phyloP scores from a whole-genome alignment of 2,113 vertebrate species.

The Pogonocichla stellata region DNA sequence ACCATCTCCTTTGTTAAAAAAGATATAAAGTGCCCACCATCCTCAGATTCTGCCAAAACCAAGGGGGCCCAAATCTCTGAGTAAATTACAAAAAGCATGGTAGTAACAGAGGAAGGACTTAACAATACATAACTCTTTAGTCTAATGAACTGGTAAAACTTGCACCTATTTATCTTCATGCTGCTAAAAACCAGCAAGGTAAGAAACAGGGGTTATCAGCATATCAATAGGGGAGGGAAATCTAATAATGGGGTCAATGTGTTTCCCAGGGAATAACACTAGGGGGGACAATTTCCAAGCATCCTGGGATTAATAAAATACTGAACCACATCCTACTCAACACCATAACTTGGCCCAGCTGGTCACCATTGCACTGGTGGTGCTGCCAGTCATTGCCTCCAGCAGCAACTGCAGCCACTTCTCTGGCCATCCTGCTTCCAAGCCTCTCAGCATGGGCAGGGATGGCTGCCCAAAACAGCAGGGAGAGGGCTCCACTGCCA shows the following conservation, averaged over 20 bases:
- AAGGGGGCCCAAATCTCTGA: background rate
- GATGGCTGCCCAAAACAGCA: background rate
- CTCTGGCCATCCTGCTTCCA: background rate
- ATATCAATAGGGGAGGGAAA: background rate
- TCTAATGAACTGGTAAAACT: background rate
- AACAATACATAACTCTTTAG: background rate
- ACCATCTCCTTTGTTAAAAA: background rate
- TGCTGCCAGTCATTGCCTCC: background rate
- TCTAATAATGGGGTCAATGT: background rate
- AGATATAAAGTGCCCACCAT: background rate
- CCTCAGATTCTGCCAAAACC: background rate
- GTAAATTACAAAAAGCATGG: background rate
- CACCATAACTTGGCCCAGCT: background rate
- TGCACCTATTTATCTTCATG: background rate
- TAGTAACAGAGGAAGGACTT: background rate
- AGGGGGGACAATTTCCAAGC: background rate
- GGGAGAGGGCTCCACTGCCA: background rate
- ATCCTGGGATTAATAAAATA: background rate
- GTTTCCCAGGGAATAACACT: background rate
- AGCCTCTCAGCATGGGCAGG: rapidly evolving
- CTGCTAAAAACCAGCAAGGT: background rate
- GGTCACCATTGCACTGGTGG: rapidly evolving
- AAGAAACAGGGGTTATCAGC: background rate
- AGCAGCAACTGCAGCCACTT: background rate
- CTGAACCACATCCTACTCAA: rapidly evolving